Conservation (phyloP, 2,113 vertebrate genomes). For the Tapirus terrestris region DNA sequence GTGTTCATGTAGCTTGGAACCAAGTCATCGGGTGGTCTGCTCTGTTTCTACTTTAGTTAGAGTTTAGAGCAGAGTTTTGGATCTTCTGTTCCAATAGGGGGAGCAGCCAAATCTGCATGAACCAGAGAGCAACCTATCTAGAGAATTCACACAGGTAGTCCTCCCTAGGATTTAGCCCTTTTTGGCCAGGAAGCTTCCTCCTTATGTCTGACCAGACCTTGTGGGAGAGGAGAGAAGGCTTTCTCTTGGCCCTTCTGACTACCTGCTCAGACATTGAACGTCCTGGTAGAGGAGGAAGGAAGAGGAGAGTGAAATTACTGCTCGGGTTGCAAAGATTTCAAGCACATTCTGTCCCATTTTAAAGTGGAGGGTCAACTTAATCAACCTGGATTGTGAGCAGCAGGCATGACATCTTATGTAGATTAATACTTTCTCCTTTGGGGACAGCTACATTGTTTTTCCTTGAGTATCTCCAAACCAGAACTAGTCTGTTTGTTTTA, state of each 20-base stretch:
- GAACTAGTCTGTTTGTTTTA: background rate
- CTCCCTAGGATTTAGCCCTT: background rate
- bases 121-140: background rate
- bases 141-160: background rate
- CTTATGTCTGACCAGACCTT: background rate
- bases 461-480: background rate
- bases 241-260: background rate
- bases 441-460: background rate
- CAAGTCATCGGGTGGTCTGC: background rate
- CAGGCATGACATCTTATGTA: background rate
- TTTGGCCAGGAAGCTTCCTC: background rate
- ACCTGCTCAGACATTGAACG: background rate
- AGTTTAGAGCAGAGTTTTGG: background rate
- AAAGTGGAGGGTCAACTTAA: background rate
- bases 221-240: background rate
- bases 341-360: background rate
- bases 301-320: background rate
- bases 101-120: background rate
- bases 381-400: background rate
- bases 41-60: background rate
- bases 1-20: background rate
- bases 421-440: slow-evolving; percentile 6
- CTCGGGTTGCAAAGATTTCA: background rate
- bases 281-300: background rate
- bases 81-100: background rate